phyloP scores from a whole-genome alignment of 2,113 vertebrate genomes.

The Rousettus leschenaultii region DNA sequence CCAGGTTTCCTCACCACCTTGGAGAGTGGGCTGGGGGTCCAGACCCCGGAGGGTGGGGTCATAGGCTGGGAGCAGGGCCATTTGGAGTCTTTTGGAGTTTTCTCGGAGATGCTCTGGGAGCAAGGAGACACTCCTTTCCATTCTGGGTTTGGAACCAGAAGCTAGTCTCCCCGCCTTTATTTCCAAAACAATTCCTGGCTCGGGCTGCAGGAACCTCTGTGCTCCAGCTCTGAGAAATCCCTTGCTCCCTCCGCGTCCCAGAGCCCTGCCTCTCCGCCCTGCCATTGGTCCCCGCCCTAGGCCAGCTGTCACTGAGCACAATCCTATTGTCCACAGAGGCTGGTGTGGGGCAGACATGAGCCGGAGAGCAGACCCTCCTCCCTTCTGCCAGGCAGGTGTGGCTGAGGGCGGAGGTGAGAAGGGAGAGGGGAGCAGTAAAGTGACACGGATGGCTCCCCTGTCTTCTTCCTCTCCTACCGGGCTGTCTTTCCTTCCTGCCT shows the following conservation, averaged over 20 bases:
- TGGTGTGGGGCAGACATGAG: background rate
- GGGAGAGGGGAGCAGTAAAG: background rate
- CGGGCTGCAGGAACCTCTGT: background rate
- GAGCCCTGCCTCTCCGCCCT: background rate
- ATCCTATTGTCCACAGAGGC: background rate
- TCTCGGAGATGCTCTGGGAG: conserved; percentile 4
- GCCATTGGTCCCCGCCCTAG: background rate
- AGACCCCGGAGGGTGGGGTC: accelerated
- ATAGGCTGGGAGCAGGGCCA: background rate
- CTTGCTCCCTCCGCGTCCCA: background rate
- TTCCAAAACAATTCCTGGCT: conserved; percentile 68
- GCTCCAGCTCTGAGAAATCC: conserved; percentile 29
- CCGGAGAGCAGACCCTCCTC: background rate
- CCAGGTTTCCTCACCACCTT: background rate
- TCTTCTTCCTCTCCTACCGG: background rate
- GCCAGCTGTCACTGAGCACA: background rate
- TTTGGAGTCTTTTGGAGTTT: background rate
- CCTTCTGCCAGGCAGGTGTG: background rate
- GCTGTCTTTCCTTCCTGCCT: background rate
- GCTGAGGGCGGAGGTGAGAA: background rate
- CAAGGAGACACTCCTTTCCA: background rate
- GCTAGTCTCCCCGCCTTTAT: background rate
- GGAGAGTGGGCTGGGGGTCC: background rate
- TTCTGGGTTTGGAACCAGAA: background rate
- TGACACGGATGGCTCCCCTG: background rate